Evolutionary conservation across 1,140 invertebrate species (phyloP), one percentile per base, ranked within the genome.

Genomic region (Chelonus insularis): DNA sequence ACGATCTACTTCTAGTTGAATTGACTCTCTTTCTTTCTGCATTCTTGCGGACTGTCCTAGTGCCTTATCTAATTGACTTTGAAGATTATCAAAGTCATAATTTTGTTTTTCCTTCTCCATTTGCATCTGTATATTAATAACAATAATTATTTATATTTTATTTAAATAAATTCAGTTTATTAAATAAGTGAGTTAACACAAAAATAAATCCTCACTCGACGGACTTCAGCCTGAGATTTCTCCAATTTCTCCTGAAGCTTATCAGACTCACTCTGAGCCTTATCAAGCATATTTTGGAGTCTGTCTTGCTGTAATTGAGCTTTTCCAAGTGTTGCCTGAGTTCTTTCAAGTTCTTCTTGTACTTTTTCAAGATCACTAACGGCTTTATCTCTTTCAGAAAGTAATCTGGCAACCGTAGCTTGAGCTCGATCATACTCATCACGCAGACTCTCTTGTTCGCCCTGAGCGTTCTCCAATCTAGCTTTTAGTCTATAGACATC

Each of bases 401-500:
- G 92, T 60, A 94, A 83, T 54, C 93, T 86, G 47, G 90, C 89
- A 37, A 92, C 87, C 5, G 87, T 84, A 0, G 87, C 83, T 72
- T 91, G 89, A 11, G 89, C 84, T 54, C 92, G 85, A 72, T 95
- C 94, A 72, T 94, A 90, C 79, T 96, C 94, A 71, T 96, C 94
- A 51, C 94, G 91, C 52, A 96, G 80, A 74, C 91, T 95, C 70
- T 96, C 93, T 72, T 94, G 92, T 81, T 97, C 94, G 55, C 90
- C 91, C 82, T 96, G 93, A 73, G 94, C 93, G 81, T 96, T 96
- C 83, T 96, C 95, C 69, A 97, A 82, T 75, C 94, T 90, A 9
- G 94, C 94, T 79, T 96, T 96, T 59, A 96, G 84, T 71, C 94
- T 86, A 74, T 96, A 96, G 9, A 97, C 94, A 79, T 97, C 95